phyloP scores from a whole-genome alignment of 1,140 invertebrate genomes.

The Pemphigus obesinymphae region DNA sequence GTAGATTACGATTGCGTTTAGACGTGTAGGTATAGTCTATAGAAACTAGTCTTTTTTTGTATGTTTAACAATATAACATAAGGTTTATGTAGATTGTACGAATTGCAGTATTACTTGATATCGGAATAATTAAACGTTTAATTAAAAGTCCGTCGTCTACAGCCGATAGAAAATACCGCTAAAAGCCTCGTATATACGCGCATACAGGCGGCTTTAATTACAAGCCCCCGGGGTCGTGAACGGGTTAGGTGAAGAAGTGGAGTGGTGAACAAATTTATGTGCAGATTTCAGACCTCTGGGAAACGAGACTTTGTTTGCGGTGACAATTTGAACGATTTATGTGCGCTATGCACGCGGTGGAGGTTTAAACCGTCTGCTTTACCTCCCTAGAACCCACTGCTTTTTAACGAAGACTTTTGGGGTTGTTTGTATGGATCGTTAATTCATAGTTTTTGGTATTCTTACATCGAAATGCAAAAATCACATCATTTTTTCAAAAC shows the following conservation, averaged over 20 bases:
- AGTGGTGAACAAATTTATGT: constrained; percentile 39
- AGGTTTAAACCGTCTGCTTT: constrained; percentile 33
- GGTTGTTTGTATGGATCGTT: background rate
- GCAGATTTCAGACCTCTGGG: constrained; percentile 40
- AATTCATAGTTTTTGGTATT: constrained; percentile 17
- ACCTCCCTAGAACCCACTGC: constrained; percentile 17
- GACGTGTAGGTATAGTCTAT: background rate
- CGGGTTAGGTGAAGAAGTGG: constrained; percentile 2
- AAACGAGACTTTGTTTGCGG: constrained; percentile 42
- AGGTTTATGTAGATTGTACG: background rate
- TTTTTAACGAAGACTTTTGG: constrained; percentile 14
- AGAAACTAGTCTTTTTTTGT: background rate
- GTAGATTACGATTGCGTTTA: background rate
- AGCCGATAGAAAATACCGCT: constrained; percentile 40
- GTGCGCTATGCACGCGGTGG: constrained; percentile 24
- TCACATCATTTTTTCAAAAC: background rate
- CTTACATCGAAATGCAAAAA: background rate
- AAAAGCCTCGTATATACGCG: constrained; percentile 33
- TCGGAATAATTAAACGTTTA: constrained; percentile 41
- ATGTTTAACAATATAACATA: background rate
- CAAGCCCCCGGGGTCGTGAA: constrained; percentile 24
- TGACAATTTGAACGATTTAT: constrained; percentile 42
- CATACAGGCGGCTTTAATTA: constrained; percentile 37
- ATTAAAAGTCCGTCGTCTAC: constrained; percentile 37
- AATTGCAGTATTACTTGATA: constrained; percentile 33